A percentile compares a stretch with the other conserved stretches of the same genome.
These are phyloP conservation scores for Calidris pugnax DNA, from an alignment of 2,113 vertebrate genomes.

Conservation along the genomic window DNA sequence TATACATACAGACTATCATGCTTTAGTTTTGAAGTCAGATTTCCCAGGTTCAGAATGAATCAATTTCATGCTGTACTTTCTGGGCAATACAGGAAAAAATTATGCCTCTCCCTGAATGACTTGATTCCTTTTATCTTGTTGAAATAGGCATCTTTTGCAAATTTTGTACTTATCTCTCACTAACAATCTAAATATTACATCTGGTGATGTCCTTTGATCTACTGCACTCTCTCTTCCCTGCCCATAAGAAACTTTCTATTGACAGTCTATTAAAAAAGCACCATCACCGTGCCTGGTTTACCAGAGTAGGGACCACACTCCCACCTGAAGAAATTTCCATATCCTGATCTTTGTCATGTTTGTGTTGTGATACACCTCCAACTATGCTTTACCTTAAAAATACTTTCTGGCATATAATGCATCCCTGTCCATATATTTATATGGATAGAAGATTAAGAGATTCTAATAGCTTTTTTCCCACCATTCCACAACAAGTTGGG, in stretches of 20 bases:
- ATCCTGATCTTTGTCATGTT: not conserved
- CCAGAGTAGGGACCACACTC: not conserved
- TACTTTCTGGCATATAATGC: not conserved
- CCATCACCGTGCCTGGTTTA: not conserved
- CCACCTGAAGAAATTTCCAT: not conserved
- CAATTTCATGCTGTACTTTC: not conserved
- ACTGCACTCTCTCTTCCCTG: not conserved
- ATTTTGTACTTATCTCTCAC: not conserved
- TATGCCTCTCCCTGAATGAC: not conserved
- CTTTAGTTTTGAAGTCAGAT: not conserved
- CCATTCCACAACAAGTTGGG: not conserved
- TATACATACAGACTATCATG: not conserved
- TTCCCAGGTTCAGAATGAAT: not conserved
- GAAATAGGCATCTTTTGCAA: not conserved
- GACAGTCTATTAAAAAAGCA: not conserved
- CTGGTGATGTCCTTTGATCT: not conserved
- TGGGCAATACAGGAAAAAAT: not conserved
- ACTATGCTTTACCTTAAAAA: not conserved
- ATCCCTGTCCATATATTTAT: accelerated
- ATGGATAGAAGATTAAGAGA: not conserved
- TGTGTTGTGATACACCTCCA: not conserved
- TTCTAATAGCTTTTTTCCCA: accelerated
- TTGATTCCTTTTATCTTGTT: not conserved
- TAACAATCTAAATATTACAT: not conserved
- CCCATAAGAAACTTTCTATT: not conserved